Evolutionary conservation across 2,797 vertebrate genomes (phyloP).

Genomic region (Philypnodon macrostomus): DNA sequence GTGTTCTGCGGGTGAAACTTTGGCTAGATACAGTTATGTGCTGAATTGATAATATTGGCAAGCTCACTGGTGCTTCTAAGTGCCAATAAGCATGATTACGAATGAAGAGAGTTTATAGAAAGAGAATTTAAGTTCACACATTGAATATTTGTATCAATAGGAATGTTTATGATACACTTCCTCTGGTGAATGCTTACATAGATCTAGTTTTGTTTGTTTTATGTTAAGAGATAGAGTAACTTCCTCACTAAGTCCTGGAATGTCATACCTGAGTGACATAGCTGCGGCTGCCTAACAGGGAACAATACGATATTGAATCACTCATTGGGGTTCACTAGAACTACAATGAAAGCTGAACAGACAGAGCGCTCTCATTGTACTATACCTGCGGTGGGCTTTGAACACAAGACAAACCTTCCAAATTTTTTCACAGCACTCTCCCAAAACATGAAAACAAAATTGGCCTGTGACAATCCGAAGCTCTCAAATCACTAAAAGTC

Average conservation of each 20-base stretch:
- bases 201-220: neutral
- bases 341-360: conserved; percentile 21
- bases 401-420: conserved; percentile 50
- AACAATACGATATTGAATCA: conserved; percentile 57
- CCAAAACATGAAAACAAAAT: conserved; percentile 58
- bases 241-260: conserved; percentile 53
- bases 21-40: conserved; percentile 51
- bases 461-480: conserved; percentile 38
- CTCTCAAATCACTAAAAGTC: conserved; percentile 14
- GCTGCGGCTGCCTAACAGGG: conserved; percentile 47
- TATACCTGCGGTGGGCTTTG: conserved; percentile 42
- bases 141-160: neutral
- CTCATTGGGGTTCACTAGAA: conserved; percentile 9
- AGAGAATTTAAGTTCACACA: neutral
- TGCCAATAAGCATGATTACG: too few relatives aligned
- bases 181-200: neutral
- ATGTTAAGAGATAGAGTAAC: neutral
- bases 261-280: conserved; percentile 60
- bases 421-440: conserved; percentile 36
- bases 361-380: neutral
- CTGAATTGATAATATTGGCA: conserved; percentile 52
- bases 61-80: too few relatives aligned
- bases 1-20: conserved; percentile 45
- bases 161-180: neutral
- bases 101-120: neutral